Conservation (phyloP, 2,888 invertebrate genomes). For the Rhopalosiphum nymphaeae region DNA sequence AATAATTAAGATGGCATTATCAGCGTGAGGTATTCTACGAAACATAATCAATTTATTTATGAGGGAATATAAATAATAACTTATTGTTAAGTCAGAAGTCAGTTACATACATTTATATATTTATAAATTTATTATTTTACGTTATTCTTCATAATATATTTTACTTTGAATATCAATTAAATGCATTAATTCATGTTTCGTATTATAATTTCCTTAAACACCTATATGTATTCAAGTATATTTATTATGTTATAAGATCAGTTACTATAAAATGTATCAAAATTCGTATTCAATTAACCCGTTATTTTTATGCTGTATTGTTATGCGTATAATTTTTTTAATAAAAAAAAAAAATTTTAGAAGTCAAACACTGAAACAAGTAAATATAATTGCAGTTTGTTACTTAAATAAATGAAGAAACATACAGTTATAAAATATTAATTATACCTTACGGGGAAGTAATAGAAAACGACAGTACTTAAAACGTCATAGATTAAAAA, state of each 20-base stretch:
- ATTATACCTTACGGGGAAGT: neutral
- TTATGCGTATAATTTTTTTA: neutral
- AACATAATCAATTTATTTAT: conserved; percentile 24
- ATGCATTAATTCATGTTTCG: neutral
- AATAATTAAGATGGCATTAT: conserved; percentile 37
- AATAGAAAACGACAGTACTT: no score
- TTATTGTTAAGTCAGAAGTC: neutral
- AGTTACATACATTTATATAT: neutral
- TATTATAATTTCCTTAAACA: neutral
- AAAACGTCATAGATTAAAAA: no score
- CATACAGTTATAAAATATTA: neutral
- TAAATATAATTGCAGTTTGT: neutral
- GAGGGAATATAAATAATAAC: conserved; percentile 8
- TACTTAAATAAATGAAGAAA: neutral
- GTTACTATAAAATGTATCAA: neutral
- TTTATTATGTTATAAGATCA: neutral
- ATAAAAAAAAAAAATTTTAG: neutral
- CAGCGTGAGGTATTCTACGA: neutral
- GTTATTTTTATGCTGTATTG: neutral
- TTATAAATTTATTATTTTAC: neutral
- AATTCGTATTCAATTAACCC: neutral
- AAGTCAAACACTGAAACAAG: neutral
- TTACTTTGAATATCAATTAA: neutral
- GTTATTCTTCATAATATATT: neutral
- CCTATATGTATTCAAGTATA: neutral